Base-by-base conservation (phyloP, 2,888 invertebrate genomes). In the Gymnocheta viridis region DNA sequence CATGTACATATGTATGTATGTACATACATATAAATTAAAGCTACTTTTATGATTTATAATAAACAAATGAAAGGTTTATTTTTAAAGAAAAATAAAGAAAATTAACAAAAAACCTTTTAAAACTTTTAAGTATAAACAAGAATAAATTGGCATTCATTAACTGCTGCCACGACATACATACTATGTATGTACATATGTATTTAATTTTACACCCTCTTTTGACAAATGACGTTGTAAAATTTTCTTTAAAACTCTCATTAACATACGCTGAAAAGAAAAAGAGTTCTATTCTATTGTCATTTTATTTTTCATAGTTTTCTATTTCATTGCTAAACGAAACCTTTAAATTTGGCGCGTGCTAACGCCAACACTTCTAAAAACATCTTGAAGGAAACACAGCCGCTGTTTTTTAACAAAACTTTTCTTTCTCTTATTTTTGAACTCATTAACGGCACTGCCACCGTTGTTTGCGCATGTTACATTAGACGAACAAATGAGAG, bases 291-390 rank as follows among this genome's bases (percentile, higher is more conserved):
- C 32, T 66, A 62, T 70, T 70, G 51, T 67, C 35, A 17, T 14
- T 41, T 7, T 32, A 22, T 51, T 62, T 64, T 17, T 49, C 7
- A n/a, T 27, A 19, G 32, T 60, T 24, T 56, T 72, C n/a, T 67
- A 27, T 38, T 69, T 35, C 38, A 10, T n/a, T 56, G 5, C 19
- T 19, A 66, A 49, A 47, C 10, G 12, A 79, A 49, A 80, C 44
- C 14, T 60, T 9, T 14, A 67, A 60, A 82, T 76, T 82, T 82
- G 81, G 81, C 81, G 81, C 81, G 81, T 82, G 81, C 81, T 74
- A 82, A 82, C 74, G 69, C 81, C 81, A 82, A 82, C 81, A 82
- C 81, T 82, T 80, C 14, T 27, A n/a, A 74, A 69, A 76, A 82
- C 81, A 82, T 76, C 81, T 74, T 82, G 74, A 69, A 64, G 24